These are phyloP conservation scores for Rhingia rostrata DNA, from an alignment of 2,888 invertebrate genomes.

Conservation along the genomic window DNA sequence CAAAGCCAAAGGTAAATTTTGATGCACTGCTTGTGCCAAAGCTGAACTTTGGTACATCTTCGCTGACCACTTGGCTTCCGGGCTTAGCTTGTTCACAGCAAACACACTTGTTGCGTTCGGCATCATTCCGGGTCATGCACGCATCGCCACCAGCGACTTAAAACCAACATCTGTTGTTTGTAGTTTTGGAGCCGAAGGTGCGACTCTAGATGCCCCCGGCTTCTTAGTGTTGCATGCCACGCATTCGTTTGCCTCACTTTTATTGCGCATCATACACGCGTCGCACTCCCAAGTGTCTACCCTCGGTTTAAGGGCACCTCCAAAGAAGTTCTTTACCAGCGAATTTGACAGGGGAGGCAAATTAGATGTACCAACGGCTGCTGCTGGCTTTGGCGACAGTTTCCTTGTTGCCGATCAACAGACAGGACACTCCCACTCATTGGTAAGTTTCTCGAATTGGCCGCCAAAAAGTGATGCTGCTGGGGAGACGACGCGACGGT, in stretches of 20 bases:
- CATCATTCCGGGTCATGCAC: slow-evolving; percentile 86
- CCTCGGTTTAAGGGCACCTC: slow-evolving; percentile 84
- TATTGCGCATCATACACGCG: slow-evolving; percentile 85
- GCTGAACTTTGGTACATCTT: slow-evolving; percentile 77
- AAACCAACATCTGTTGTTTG: slow-evolving; percentile 80
- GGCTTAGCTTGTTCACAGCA: slow-evolving; percentile 86
- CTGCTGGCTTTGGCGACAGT: slow-evolving; percentile 76
- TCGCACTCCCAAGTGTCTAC: slow-evolving; percentile 86
- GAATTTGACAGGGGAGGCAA: slow-evolving; percentile 37
- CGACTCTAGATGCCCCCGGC: slow-evolving; percentile 77
- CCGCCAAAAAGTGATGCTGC: slow-evolving; percentile 77
- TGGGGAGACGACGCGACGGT: background rate
- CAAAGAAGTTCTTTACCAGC: slow-evolving; percentile 78
- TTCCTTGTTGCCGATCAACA: slow-evolving; percentile 86
- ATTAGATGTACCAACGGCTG: slow-evolving; percentile 1
- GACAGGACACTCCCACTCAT: slow-evolving; percentile 87
- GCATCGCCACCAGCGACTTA: slow-evolving; percentile 81
- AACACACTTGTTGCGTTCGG: slow-evolving; percentile 83
- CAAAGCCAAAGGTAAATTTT: slow-evolving; percentile 81
- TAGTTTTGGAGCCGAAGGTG: slow-evolving; percentile 58
- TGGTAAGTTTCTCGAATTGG: slow-evolving; percentile 84
- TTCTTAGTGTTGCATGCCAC: slow-evolving; percentile 84
- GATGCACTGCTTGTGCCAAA: slow-evolving; percentile 78
- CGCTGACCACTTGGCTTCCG: slow-evolving; percentile 77
- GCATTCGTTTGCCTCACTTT: slow-evolving; percentile 83